A percentile compares a stretch with the other conserved stretches of the same genome.
These are phyloP conservation scores for Diploptera punctata DNA, from an alignment of 2,888 invertebrate species.

Conservation along the genomic window DNA sequence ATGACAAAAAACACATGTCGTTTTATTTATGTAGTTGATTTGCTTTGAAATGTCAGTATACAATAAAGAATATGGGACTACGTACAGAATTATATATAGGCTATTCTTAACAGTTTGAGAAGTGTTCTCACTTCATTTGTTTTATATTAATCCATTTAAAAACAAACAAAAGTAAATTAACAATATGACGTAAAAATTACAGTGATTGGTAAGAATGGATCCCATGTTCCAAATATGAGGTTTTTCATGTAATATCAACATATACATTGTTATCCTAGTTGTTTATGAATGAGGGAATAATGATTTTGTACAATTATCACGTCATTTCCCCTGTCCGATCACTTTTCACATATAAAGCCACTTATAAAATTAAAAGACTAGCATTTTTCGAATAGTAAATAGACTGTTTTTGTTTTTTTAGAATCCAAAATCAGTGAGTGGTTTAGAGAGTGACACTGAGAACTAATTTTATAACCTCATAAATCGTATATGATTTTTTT, in stretches of 20 bases:
- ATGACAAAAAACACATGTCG: constrained; percentile 37
- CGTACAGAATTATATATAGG: constrained; percentile 24
- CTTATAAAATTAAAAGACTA: too few species aligned
- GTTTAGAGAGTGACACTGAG: too few species aligned
- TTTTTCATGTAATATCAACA: not conserved
- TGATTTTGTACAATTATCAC: not conserved
- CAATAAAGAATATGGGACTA: constrained; percentile 28
- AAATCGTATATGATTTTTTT: too few species aligned
- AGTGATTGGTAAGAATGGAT: constrained; percentile 14
- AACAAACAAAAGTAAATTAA: constrained; percentile 22
- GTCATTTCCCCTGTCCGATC: not conserved
- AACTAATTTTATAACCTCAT: too few species aligned
- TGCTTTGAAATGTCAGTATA: constrained; percentile 33
- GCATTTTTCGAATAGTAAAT: too few species aligned
- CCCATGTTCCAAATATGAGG: constrained; percentile 17
- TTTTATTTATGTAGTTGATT: constrained; percentile 33
- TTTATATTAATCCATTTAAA: constrained; percentile 20
- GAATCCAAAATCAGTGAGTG: too few species aligned
- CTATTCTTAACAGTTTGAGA: constrained; percentile 25
- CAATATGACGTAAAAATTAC: constrained; percentile 12
- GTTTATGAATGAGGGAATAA: not conserved
- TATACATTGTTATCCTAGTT: not conserved
- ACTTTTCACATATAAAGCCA: not conserved
- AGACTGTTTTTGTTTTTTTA: too few species aligned
- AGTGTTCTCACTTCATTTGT: not conserved